These are phyloP conservation scores for Cariama cristata DNA, from an alignment of 2,113 vertebrate species.

Conservation along the genomic window DNA sequence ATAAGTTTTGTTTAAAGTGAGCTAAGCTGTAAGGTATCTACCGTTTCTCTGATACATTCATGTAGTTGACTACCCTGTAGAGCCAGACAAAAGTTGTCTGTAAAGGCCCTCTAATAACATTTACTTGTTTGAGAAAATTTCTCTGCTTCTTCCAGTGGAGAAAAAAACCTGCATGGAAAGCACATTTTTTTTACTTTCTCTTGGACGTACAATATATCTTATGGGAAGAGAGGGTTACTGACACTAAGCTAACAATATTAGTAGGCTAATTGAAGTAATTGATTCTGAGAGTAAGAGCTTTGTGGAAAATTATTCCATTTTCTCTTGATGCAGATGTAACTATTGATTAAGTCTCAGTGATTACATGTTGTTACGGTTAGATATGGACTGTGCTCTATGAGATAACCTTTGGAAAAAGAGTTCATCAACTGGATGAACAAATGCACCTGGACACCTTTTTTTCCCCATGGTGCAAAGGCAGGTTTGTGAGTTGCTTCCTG, in stretches of 20 bases:
- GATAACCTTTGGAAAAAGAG: not conserved
- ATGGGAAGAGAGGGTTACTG: not conserved
- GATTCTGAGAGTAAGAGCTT: not conserved
- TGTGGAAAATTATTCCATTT: slow-evolving; percentile 2
- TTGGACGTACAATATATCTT: not conserved
- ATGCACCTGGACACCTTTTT: not conserved
- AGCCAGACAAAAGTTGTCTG: not conserved
- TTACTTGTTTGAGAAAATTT: not conserved
- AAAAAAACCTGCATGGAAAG: not conserved
- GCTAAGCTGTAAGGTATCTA: not conserved
- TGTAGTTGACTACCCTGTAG: not conserved
- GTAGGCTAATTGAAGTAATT: not conserved
- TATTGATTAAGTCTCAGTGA: slow-evolving; percentile 6
- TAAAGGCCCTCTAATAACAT: not conserved
- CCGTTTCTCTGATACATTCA: not conserved
- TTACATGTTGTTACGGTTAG: not conserved
- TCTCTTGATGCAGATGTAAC: not conserved
- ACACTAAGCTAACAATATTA: not conserved
- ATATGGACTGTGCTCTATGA: not conserved
- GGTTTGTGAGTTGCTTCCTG: not conserved
- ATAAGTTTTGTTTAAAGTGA: not conserved
- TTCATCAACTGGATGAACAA: not conserved
- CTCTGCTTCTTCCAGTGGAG: not conserved
- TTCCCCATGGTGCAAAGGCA: not conserved
- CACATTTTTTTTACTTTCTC: not conserved